Percentiles rank a stretch among this genome's conserved stretches.
phyloP scores from a whole-genome alignment of 2,797 vertebrate species.

The Acomys russatus region DNA sequence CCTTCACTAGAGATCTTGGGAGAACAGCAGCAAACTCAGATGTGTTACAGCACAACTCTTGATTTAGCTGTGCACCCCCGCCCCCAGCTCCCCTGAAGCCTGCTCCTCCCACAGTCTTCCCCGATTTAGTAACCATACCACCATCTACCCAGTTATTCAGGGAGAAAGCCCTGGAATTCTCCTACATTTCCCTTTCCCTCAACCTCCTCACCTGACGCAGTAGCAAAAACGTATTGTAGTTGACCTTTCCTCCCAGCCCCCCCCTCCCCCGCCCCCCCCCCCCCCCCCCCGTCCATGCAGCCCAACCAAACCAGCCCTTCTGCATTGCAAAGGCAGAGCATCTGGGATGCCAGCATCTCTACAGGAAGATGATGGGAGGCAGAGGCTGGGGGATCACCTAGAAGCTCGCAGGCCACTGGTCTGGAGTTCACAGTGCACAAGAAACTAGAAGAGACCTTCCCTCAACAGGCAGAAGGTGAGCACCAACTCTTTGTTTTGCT shows the following conservation, averaged over 20 bases:
- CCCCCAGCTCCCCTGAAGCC: constrained; percentile 40
- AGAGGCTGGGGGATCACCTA: not conserved
- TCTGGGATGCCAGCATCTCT: not conserved
- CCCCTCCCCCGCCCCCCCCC: not conserved
- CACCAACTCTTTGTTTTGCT: not conserved
- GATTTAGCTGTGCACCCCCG: constrained; percentile 13
- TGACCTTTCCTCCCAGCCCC: constrained; percentile 13
- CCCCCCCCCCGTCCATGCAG: not conserved
- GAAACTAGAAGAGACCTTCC: not conserved
- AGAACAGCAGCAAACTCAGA: not conserved
- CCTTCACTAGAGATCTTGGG: constrained; percentile 14
- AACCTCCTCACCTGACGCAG: constrained; percentile 45
- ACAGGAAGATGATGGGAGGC: not conserved
- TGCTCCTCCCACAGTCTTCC: constrained; percentile 30
- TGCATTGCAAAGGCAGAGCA: not conserved
- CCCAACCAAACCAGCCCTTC: not conserved
- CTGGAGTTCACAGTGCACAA: not conserved
- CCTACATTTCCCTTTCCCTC: constrained; percentile 40
- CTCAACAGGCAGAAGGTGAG: not conserved
- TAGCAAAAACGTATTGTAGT: constrained; percentile 50
- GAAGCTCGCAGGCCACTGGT: not conserved
- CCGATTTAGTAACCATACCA: constrained; percentile 19
- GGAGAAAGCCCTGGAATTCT: constrained; percentile 50
- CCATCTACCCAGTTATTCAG: constrained; percentile 53
- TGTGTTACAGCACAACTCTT: constrained; percentile 3